Conservation (phyloP, 1,140 invertebrate species). For the Cheumatopsyche charites region DNA sequence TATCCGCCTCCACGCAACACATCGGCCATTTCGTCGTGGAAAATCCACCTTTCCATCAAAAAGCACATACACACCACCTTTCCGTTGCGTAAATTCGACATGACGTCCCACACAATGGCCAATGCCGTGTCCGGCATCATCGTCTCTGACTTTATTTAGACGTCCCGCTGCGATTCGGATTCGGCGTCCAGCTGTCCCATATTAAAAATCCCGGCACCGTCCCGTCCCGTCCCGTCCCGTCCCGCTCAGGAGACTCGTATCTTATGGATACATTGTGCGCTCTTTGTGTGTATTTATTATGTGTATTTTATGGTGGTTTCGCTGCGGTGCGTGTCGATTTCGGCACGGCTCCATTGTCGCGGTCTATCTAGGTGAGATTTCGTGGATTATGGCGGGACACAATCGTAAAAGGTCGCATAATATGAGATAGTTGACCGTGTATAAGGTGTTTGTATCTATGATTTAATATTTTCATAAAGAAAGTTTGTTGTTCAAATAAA, state of each 20-base stretch:
- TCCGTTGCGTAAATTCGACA: slow-evolving; percentile 13
- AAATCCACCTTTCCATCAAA: slow-evolving; percentile 10
- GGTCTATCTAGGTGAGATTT: slow-evolving; percentile 3
- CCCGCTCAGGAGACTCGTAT: neutral
- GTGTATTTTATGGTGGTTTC: neutral
- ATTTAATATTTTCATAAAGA: too few relatives aligned
- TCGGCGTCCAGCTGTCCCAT: slow-evolving; percentile 46
- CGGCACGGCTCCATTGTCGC: neutral
- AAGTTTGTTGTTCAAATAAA: neutral
- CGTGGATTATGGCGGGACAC: neutral
- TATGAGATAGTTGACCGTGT: too few relatives aligned
- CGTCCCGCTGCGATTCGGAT: slow-evolving; percentile 32
- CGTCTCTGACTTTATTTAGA: slow-evolving; percentile 35
- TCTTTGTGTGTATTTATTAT: slow-evolving; percentile 1
- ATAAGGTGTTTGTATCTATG: too few relatives aligned
- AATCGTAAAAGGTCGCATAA: too few relatives aligned
- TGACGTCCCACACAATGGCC: slow-evolving; percentile 31
- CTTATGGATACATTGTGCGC: neutral
- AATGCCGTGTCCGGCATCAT: slow-evolving; percentile 41
- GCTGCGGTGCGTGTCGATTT: slow-evolving; percentile 9
- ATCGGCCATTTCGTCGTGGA: too few relatives aligned
- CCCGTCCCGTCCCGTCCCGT: slow-evolving; percentile 5
- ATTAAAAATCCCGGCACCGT: slow-evolving; percentile 47
- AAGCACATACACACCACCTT: too few relatives aligned
- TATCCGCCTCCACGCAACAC: too few relatives aligned